phyloP scores from a whole-genome alignment of 2,113 vertebrate genomes.

The Chaenogobius annularis region DNA sequence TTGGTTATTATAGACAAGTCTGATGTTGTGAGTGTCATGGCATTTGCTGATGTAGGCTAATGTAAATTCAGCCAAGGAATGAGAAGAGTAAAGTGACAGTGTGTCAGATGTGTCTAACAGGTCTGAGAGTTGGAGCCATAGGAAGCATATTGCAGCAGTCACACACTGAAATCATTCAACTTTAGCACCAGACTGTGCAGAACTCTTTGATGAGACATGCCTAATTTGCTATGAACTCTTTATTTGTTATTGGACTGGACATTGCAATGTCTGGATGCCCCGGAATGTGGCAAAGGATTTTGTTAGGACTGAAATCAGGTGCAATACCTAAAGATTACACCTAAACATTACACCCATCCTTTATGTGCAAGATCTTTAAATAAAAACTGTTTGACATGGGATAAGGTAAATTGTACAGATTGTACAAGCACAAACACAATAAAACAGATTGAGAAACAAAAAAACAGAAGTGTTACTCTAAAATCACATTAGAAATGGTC shows the following conservation, averaged over 20 bases:
- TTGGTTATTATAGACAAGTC: neutral
- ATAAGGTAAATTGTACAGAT: neutral
- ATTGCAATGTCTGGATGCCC: neutral
- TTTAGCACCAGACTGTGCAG: conserved; percentile 15
- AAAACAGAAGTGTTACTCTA: conserved; percentile 21
- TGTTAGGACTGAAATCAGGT: neutral
- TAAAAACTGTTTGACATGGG: neutral
- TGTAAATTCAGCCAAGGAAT: neutral
- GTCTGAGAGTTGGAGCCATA: conserved; percentile 31
- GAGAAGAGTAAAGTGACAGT: neutral
- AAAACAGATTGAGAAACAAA: conserved; percentile 15
- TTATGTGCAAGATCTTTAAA: neutral
- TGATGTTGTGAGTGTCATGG: conserved; percentile 9
- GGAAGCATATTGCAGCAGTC: conserved; percentile 50
- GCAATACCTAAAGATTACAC: neutral
- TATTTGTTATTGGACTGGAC: conserved; percentile 18
- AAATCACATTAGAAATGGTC: conserved; percentile 9
- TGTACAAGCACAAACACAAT: neutral
- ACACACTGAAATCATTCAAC: conserved; percentile 47
- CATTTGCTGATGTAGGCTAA: neutral
- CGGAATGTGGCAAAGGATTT: neutral
- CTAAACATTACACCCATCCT: neutral
- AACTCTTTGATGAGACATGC: conserved; percentile 8
- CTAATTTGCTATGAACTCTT: conserved; percentile 16
- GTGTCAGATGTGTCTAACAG: neutral